Evolutionary conservation across 2,113 vertebrate genomes (phyloP).

Genomic region (Tachuris rubrigastra): DNA sequence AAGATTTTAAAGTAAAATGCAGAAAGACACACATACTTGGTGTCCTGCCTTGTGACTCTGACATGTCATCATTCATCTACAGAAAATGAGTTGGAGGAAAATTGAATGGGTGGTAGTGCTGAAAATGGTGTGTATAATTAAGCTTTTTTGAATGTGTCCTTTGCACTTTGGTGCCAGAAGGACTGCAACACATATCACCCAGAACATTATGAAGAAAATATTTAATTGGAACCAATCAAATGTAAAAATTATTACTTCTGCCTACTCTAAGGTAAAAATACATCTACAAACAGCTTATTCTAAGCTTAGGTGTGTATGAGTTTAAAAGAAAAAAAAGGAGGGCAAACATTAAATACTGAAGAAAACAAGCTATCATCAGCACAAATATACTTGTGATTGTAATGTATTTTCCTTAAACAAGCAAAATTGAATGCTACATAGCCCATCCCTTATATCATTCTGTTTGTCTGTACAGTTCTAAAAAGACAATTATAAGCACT

Average conservation of each 20-base stretch:
- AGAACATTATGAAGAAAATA: background rate
- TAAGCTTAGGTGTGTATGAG: background rate
- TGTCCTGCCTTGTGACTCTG: background rate
- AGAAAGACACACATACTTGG: background rate
- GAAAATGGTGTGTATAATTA: background rate
- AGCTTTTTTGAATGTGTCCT: background rate
- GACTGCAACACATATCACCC: background rate
- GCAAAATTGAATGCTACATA: background rate
- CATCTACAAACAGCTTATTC: background rate
- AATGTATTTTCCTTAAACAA: background rate
- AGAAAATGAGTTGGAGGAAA: background rate
- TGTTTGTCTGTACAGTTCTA: background rate
- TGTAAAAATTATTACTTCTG: background rate
- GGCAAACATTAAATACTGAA: background rate
- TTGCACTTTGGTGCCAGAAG: background rate
- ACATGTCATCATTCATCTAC: background rate
- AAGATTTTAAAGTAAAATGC: constrained; percentile 8
- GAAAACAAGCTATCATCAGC: constrained; percentile 2
- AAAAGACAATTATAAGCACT: background rate
- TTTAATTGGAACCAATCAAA: background rate
- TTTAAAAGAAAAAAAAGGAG: background rate
- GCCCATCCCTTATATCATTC: background rate
- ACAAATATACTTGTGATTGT: background rate
- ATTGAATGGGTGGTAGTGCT: background rate
- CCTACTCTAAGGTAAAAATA: background rate